These are phyloP conservation scores for Cossypha dichroa DNA, from an alignment of 2,797 vertebrate genomes.

Conservation along the genomic window DNA sequence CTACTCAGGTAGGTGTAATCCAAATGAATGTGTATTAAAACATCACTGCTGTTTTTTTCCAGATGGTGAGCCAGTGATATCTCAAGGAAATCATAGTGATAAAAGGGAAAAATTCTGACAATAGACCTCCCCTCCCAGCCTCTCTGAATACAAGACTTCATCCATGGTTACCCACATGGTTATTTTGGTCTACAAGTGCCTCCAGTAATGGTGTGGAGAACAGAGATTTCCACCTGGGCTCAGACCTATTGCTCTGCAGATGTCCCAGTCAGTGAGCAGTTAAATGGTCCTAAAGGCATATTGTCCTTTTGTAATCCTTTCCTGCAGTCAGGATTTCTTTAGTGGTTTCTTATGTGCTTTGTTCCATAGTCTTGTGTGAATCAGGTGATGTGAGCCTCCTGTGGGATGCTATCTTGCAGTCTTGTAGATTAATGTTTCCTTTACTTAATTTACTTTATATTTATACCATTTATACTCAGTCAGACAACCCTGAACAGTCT, in stretches of 20 bases:
- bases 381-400: neutral
- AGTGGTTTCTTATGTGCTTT: neutral
- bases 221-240: neutral
- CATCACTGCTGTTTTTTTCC: neutral
- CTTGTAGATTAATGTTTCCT: constrained; percentile 14
- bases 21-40: neutral
- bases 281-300: neutral
- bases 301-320: neutral
- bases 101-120: neutral
- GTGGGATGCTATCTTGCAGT: neutral
- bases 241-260: neutral
- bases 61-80: neutral
- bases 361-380: neutral
- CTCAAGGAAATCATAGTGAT: neutral
- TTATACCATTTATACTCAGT: neutral
- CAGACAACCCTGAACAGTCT: neutral
- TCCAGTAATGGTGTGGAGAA: neutral
- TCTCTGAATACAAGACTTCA: neutral
- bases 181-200: neutral
- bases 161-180: neutral
- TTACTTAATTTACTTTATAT: constrained; percentile 20
- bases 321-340: neutral
- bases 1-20: neutral
- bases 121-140: neutral
- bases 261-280: neutral